Conservation (phyloP, 1,140 invertebrate genomes). For the Meloidogyne hapla region DNA sequence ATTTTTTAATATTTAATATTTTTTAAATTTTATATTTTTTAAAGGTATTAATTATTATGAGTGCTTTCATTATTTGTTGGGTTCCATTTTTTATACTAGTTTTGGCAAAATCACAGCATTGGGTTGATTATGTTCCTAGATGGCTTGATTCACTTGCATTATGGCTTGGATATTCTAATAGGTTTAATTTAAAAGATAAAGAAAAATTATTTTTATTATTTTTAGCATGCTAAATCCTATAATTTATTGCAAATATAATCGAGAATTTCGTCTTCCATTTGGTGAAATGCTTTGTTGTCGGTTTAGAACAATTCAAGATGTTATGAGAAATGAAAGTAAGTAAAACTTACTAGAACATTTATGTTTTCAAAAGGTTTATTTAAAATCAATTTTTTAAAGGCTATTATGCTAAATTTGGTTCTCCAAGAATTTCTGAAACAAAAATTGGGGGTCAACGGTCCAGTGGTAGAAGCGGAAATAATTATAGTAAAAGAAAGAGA, state of each 20-base stretch:
- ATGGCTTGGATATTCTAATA: constrained; percentile 68
- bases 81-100: constrained; percentile 83
- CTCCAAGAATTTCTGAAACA: constrained; percentile 36
- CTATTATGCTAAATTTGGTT: constrained; percentile 66
- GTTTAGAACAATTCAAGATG: constrained; percentile 66
- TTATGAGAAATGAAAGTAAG: constrained; percentile 66
- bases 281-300: constrained; percentile 68
- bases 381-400: constrained; percentile 2
- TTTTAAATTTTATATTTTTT: too few relatives aligned
- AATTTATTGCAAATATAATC: constrained; percentile 69
- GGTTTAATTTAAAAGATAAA: constrained; percentile 53
- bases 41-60: constrained; percentile 43
- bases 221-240: constrained; percentile 67
- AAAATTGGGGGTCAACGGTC: neutral
- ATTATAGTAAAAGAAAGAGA: constrained; percentile 6
- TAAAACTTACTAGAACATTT: too few relatives aligned
- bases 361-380: too few relatives aligned
- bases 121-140: constrained; percentile 57
- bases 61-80: constrained; percentile 90
- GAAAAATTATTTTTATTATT: neutral
- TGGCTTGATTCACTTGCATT: constrained; percentile 65
- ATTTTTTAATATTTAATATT: neutral
- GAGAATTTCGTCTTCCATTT: constrained; percentile 68
- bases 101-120: constrained; percentile 53
- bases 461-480: neutral